Evolutionary conservation across 2,797 vertebrate genomes (phyloP), one percentile per base, ranked within the genome.

Genomic region (Knipowitschia caucasica): DNA sequence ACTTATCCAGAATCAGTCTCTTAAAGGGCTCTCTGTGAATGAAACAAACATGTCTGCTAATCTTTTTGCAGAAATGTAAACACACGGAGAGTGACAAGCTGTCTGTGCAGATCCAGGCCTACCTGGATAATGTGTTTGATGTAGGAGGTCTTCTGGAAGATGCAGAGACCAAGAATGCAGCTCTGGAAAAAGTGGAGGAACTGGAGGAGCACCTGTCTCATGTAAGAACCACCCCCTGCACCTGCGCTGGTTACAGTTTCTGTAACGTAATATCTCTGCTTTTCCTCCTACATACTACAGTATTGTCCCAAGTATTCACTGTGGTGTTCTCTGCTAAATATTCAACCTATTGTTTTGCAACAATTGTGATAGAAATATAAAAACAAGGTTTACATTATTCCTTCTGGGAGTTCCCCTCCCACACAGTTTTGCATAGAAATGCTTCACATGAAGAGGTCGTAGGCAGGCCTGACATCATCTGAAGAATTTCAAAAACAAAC

Each of bases 71-170:
- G 96, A 97, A 95, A 90, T 95, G 90, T 4, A 94, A 95, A 83
- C 94, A 98, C 66, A 98, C 96, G 0, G 96, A 98, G 79, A 99
- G 96, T 0, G 96, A 99, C 88, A 98, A 99, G 89, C 89, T 99
- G 66, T 93, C 93, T 12, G 96, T 99, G 77, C 96, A 99, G 90
- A 97, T 98, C 76, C 96, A 99, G 82, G 96, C 96, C 0, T 99
- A 99, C 85, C 87, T 99, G 82, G 96, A 99, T 69, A 98, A 99
- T 0, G 94, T 98, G 38, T 99, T 99, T 3, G 96, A 99, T 0
- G 96, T 99, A 23, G 96, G 96, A 23, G 96, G 94, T 35, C 86
- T 98, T 67, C 84, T 98, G 82, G 96, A 99, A 74, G 96, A 98
- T 0, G 95, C 96, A 0, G 96, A 99, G 86, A 98, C 96, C 7